These are phyloP conservation scores for Alectura lathami DNA, from an alignment of 2,113 vertebrate genomes.

Conservation along the genomic window DNA sequence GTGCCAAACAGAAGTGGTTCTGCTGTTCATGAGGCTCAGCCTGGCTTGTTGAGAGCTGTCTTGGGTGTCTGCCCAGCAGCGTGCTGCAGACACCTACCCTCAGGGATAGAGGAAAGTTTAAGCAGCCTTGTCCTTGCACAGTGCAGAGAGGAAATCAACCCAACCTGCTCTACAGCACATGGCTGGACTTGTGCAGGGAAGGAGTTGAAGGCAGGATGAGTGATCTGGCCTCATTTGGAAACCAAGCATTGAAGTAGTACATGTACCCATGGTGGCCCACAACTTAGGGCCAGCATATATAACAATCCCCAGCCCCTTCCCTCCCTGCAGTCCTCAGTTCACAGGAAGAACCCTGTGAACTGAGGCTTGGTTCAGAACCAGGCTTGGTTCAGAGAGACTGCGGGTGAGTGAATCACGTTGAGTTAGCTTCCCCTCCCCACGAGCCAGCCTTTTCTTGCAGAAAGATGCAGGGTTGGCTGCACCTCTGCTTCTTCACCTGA, in stretches of 20 bases:
- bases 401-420: not conserved
- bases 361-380: not conserved
- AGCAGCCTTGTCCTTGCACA: not conserved
- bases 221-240: not conserved
- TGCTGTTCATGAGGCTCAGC: not conserved
- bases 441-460: not conserved
- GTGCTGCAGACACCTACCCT: conserved; percentile 13
- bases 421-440: not conserved
- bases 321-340: not conserved
- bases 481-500: not conserved
- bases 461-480: not conserved
- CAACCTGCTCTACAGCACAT: not conserved
- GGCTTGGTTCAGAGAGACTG: not conserved
- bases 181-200: not conserved
- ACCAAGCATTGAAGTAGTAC: not conserved
- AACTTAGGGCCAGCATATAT: not conserved
- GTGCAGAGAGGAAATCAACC: not conserved
- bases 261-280: not conserved
- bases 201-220: not conserved
- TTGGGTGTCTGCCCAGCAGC: conserved; percentile 15
- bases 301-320: not conserved
- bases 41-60: not conserved
- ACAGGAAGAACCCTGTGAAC: not conserved
- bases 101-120: not conserved
- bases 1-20: not conserved